phyloP scores from a whole-genome alignment of 1,140 invertebrate genomes.

The Drosophila busckii region DNA sequence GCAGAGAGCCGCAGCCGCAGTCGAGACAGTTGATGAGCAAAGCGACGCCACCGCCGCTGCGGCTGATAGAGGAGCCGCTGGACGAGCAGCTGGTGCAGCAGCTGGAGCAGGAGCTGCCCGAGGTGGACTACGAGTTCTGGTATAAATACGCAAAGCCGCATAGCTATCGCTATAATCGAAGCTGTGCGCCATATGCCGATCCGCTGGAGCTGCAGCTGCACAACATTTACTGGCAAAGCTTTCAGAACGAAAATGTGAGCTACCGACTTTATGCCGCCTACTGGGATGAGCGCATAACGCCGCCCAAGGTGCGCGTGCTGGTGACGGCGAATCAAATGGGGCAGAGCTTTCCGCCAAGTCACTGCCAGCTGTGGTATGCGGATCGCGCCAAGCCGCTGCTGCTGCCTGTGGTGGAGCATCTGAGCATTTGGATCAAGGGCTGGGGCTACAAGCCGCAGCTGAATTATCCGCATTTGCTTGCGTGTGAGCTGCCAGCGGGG shows the following conservation, averaged over 20 bases:
- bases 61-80: conserved; percentile 28
- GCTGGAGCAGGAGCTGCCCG: conserved; percentile 51
- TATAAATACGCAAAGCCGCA: conserved; percentile 32
- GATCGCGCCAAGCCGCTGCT: conserved; percentile 86
- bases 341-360: conserved; percentile 84
- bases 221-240: conserved; percentile 85
- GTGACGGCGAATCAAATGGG: conserved; percentile 91
- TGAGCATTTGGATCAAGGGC: conserved; percentile 93
- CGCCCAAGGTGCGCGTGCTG: conserved; percentile 84
- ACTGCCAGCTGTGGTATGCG: conserved; percentile 94
- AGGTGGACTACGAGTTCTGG: conserved; percentile 56
- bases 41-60: conserved; percentile 1
- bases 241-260: conserved; percentile 88
- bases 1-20: not conserved
- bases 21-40: not conserved
- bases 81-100: conserved; percentile 36
- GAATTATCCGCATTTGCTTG: conserved; percentile 92
- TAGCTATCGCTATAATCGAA: conserved; percentile 8
- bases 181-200: conserved; percentile 50
- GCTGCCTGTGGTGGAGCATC: conserved; percentile 88
- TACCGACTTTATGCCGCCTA: conserved; percentile 94
- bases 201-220: conserved; percentile 50
- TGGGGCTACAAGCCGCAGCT: conserved; percentile 94
- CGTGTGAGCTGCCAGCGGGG: conserved; percentile 88
- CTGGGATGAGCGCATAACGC: conserved; percentile 87